Conservation (phyloP, 2,113 vertebrate species). For the Seriola rivoliana region DNA sequence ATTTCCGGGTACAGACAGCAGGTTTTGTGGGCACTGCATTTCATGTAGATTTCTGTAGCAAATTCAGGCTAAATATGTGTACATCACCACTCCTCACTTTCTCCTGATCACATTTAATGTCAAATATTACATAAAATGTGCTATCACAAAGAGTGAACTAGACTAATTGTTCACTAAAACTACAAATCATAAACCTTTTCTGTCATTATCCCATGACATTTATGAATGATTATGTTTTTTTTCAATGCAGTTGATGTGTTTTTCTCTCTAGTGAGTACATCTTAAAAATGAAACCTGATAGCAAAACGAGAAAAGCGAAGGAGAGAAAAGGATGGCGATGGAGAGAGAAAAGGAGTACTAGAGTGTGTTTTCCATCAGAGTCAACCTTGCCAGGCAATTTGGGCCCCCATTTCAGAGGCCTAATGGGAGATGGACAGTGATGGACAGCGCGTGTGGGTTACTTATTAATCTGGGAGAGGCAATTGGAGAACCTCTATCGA, state of each 20-base stretch:
- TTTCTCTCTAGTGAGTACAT: slow-evolving; percentile 32
- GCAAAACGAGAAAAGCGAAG: slow-evolving; percentile 45
- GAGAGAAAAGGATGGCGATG: slow-evolving; percentile 46
- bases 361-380: slow-evolving; percentile 82
- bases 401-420: slow-evolving; percentile 83
- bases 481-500: slow-evolving; percentile 87
- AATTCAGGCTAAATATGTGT: background rate
- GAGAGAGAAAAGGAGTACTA: slow-evolving; percentile 65
- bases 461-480: slow-evolving; percentile 87
- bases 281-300: slow-evolving; percentile 64
- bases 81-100: background rate
- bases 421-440: slow-evolving; percentile 89
- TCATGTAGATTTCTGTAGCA: background rate
- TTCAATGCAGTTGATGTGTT: slow-evolving; percentile 15
- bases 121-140: background rate
- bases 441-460: slow-evolving; percentile 86
- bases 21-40: background rate
- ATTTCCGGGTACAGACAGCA: slow-evolving; percentile 1
- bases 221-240: slow-evolving; percentile 31
- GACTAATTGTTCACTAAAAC: slow-evolving; percentile 14
- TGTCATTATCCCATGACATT: slow-evolving; percentile 19
- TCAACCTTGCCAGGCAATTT: slow-evolving; percentile 83
- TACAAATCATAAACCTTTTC: slow-evolving; percentile 11
- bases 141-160: background rate
- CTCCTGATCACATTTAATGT: background rate